Base-by-base conservation (phyloP, 1,140 invertebrate genomes). In the Leptinotarsa defecta region DNA sequence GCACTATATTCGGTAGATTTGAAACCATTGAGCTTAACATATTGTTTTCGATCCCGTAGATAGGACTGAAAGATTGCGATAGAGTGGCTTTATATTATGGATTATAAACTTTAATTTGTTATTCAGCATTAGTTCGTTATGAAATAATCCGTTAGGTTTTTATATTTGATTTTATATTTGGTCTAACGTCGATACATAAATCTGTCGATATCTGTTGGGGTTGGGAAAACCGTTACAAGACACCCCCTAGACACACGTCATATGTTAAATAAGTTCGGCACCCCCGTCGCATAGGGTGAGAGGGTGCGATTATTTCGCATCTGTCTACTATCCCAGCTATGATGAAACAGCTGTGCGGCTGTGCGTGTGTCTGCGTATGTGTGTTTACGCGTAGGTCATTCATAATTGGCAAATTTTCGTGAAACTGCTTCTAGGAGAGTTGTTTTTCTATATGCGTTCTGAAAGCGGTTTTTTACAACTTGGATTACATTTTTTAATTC, bases 261-360 rank as follows among this genome's bases (percentile, higher is more conserved):
- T 19, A 71, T 71, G 57, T 71, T 62, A 48, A 20, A 43, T 62
- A 62, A 24, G 24, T 71, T 57, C 48, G 27, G 57, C 49, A 71
- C 70, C 70, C 70, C 70, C 70, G 70, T 61, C 22, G 43, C 8
- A 52, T 24, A 62, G 49, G 48, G 20, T 71, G n/a, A 24, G 70
- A 52, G 49, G 68, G 49, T 71, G 27, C 67, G 70, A 71, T 71
- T 71, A 52, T 71, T 71, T 71, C 15, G 70, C 70, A 71, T 71
- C 70, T 71, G 70, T 71, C 70, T 71, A 52, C 70, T 62, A 71
- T 71, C 49, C 52, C 49, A 13, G 48, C 11, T 4, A 71, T 57
- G 52, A 57, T 57, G 34, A 57, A 57, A 57, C 52, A 57, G 52
- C 52, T 19, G 52, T 57, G 49, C 49, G 20, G 20, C 20, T 22